A percentile compares a stretch with the other conserved stretches of the same genome.
phyloP scores from a whole-genome alignment of 2,113 vertebrate species.

The Lota lota region DNA sequence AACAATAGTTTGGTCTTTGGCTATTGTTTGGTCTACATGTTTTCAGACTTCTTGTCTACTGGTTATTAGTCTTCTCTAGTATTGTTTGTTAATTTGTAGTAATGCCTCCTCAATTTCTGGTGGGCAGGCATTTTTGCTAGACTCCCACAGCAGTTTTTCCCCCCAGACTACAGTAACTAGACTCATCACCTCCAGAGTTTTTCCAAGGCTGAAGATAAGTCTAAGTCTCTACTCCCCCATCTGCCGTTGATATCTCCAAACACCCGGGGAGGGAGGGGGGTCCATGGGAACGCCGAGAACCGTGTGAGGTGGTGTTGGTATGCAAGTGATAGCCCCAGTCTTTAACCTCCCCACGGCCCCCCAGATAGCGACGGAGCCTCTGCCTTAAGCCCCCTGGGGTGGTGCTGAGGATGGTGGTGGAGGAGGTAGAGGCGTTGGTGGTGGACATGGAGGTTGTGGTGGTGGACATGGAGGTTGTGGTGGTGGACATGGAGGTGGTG shows the following conservation, averaged over 20 bases:
- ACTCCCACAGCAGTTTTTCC: conserved; percentile 15
- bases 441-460: too few relatives aligned
- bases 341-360: conserved; percentile 54
- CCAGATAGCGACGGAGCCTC: conserved; percentile 67
- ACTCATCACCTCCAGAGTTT: conserved; percentile 5
- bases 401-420: too few relatives aligned
- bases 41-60: too few relatives aligned
- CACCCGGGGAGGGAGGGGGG: conserved; percentile 17
- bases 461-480: too few relatives aligned
- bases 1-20: too few relatives aligned
- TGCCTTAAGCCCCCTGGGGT: conserved; percentile 53
- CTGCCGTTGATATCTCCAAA: too few relatives aligned
- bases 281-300: conserved; percentile 71
- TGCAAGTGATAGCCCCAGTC: conserved; percentile 76
- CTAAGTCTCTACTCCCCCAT: conserved; percentile 34
- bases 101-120: too few relatives aligned
- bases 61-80: too few relatives aligned
- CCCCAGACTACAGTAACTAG: conserved; percentile 13
- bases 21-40: too few relatives aligned
- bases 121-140: neutral
- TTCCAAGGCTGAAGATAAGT: conserved; percentile 49
- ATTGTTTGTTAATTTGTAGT: too few relatives aligned
- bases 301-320: conserved; percentile 35
- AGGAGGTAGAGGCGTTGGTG: too few relatives aligned
- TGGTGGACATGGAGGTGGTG: too few relatives aligned